Percentiles rank a stretch among this genome's conserved stretches.
Conservation (phyloP, 1,140 invertebrate species). For the Metopolophium dirhodum region DNA sequence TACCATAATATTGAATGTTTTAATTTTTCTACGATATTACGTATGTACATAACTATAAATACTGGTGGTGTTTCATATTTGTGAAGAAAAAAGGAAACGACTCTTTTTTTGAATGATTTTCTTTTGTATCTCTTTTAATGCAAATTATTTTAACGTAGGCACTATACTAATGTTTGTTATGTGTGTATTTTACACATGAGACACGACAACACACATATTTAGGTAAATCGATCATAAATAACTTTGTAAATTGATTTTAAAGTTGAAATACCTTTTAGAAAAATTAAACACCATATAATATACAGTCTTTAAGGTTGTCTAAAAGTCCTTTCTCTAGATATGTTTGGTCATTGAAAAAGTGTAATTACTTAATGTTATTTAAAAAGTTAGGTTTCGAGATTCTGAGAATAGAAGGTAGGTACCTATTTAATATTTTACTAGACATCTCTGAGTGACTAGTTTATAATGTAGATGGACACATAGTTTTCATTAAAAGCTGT, state of each 20-base stretch:
- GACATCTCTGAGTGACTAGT: background rate
- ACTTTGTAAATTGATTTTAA: background rate
- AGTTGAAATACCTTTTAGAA: background rate
- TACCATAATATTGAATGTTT: background rate
- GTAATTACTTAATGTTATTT: background rate
- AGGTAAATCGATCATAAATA: slow-evolving; percentile 6
- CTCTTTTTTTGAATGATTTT: background rate
- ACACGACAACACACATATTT: background rate
- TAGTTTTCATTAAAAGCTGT: no score
- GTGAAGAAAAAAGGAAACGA: background rate
- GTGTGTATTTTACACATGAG: background rate
- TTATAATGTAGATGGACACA: no score
- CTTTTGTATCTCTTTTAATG: background rate
- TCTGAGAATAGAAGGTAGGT: background rate
- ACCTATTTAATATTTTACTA: background rate
- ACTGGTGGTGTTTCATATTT: background rate
- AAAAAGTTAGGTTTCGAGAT: background rate
- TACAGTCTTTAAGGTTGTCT: background rate
- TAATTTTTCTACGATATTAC: background rate
- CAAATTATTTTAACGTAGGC: background rate
- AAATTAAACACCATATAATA: background rate
- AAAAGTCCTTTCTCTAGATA: background rate
- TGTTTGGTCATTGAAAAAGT: background rate
- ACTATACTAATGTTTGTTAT: background rate
- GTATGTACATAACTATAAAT: background rate